phyloP scores from a whole-genome alignment of 2,888 invertebrate genomes.

The Agrenia bidenticulata region DNA sequence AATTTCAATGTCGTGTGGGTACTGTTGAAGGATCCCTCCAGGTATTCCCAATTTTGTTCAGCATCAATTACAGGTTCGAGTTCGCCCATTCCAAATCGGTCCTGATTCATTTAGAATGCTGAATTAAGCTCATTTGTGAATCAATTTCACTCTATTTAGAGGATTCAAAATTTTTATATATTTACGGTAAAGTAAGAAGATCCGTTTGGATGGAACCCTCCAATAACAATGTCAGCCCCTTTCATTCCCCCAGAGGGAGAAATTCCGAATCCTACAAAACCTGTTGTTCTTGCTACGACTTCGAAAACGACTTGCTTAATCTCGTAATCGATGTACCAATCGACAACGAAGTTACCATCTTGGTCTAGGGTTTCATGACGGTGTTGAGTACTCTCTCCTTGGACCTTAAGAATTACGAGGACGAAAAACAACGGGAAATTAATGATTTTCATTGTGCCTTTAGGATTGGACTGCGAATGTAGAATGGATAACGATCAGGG shows the following conservation, averaged over 20 bases:
- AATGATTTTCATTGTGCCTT: too few species aligned
- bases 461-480: too few species aligned
- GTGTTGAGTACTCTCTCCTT: too few species aligned
- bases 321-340: conserved; percentile 42
- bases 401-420: too few species aligned
- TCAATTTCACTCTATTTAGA: too few species aligned
- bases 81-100: background rate
- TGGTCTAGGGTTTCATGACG: too few species aligned
- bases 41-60: conserved; percentile 54
- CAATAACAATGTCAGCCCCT: conserved; percentile 42
- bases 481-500: too few species aligned
- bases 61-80: conserved; percentile 51
- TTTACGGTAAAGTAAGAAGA: conserved; percentile 44
- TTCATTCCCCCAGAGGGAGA: conserved; percentile 43
- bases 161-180: background rate
- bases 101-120: conserved; percentile 5
- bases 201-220: conserved; percentile 45
- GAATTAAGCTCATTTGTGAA: conserved; percentile 7
- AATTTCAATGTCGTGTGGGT: conserved; percentile 55
- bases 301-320: conserved; percentile 36
- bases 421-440: too few species aligned
- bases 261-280: conserved; percentile 46
- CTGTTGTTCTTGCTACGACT: conserved; percentile 40
- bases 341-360: conserved; percentile 43
- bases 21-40: conserved; percentile 54